Conservation (phyloP, 2,888 invertebrate genomes). For the Gymnosoma rotundatum region DNA sequence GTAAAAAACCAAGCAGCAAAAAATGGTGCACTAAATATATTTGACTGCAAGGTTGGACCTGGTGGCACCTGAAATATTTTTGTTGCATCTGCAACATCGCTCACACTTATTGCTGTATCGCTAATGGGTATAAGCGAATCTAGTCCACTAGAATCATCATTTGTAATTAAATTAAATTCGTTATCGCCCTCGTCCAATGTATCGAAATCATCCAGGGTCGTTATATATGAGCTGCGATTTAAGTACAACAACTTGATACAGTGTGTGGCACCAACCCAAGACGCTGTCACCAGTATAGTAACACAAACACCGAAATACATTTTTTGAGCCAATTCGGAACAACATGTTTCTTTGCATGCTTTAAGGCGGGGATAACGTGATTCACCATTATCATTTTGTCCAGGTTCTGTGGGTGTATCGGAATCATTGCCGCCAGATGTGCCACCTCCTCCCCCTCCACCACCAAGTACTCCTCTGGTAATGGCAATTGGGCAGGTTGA, state of each 20-base stretch:
- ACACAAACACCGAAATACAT: constrained; percentile 95
- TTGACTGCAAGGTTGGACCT: constrained; percentile 76
- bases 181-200: constrained; percentile 72
- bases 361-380: constrained; percentile 78
- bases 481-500: constrained; percentile 58
- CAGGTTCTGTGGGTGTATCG: constrained; percentile 76
- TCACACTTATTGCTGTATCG: constrained; percentile 75
- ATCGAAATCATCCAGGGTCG: constrained; percentile 76
- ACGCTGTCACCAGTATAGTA: constrained; percentile 91
- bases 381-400: constrained; percentile 74
- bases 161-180: constrained; percentile 73
- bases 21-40: constrained; percentile 93
- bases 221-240: constrained; percentile 79
- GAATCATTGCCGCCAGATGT: constrained; percentile 75
- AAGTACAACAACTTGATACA: constrained; percentile 93
- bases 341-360: constrained; percentile 89
- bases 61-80: constrained; percentile 80
- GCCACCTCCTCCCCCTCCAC: constrained; percentile 26
- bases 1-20: constrained; percentile 98
- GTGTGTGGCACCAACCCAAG: constrained; percentile 97
- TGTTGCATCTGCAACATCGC: constrained; percentile 79
- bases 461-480: constrained; percentile 31
- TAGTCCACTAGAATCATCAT: constrained; percentile 63
- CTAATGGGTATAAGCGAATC: constrained; percentile 75
- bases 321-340: constrained; percentile 93